phyloP scores from a whole-genome alignment of 1,140 invertebrate species.

The Gonatopus flavifemur region DNA sequence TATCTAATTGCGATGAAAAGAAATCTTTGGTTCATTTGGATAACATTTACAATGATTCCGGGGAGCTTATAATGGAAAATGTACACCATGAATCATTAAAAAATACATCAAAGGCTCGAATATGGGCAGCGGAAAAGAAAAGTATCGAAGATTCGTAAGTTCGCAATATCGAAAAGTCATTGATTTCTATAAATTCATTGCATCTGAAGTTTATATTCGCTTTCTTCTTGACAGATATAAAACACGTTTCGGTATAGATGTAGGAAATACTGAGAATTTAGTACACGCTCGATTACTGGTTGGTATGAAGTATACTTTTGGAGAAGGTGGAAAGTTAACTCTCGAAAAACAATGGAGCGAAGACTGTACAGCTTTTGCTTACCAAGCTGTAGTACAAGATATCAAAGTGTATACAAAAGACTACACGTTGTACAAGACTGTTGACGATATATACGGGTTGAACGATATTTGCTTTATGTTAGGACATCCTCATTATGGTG shows the following conservation, averaged over 20 bases:
- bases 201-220: not conserved
- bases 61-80: conserved; percentile 2
- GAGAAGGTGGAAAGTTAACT: conserved; percentile 61
- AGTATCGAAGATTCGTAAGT: conserved; percentile 34
- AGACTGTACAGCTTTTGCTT: conserved; percentile 63
- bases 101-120: not conserved
- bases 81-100: conserved; percentile 22
- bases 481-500: conserved; percentile 78
- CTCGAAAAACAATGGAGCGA: conserved; percentile 72
- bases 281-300: conserved; percentile 73
- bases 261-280: conserved; percentile 71
- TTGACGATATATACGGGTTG: conserved; percentile 73
- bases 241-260: conserved; percentile 70
- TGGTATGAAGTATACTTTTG: conserved; percentile 66
- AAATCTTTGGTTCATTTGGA: conserved; percentile 22
- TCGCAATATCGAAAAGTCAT: conserved; percentile 47
- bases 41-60: not conserved
- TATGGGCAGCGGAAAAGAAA: conserved; percentile 24
- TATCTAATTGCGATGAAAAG: conserved; percentile 23
- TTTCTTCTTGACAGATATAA: conserved; percentile 62
- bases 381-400: conserved; percentile 69
- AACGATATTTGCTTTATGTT: conserved; percentile 75
- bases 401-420: conserved; percentile 59
- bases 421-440: conserved; percentile 52
- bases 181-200: not conserved